Percentiles rank a stretch among this genome's conserved stretches.
These are phyloP conservation scores for Triplophysa rosa DNA, from an alignment of 2,113 vertebrate species.

Conservation along the genomic window DNA sequence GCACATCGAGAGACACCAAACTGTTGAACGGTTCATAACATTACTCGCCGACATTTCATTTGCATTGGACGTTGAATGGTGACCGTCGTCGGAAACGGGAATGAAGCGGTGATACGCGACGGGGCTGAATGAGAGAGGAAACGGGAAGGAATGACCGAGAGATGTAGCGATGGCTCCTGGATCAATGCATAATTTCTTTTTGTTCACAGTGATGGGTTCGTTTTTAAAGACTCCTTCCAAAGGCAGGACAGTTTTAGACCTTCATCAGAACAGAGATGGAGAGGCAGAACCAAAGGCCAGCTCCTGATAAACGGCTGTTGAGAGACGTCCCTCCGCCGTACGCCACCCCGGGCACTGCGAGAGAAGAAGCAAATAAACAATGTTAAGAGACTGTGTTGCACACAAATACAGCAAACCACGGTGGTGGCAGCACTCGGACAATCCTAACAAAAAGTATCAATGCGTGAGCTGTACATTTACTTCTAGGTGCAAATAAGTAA, in stretches of 20 bases:
- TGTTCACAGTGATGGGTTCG: slow-evolving; percentile 84
- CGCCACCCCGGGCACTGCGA: slow-evolving; percentile 75
- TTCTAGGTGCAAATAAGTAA: too few species aligned
- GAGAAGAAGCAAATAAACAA: background rate
- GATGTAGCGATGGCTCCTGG: slow-evolving; percentile 79
- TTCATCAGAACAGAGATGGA: slow-evolving; percentile 70
- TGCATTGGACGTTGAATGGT: slow-evolving; percentile 59
- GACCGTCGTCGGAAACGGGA: slow-evolving; percentile 51
- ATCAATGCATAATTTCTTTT: slow-evolving; percentile 78
- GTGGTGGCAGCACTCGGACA: too few species aligned
- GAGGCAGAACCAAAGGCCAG: slow-evolving; percentile 68
- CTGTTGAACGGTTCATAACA: background rate
- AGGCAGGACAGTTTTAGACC: slow-evolving; percentile 62
- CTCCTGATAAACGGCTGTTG: slow-evolving; percentile 59
- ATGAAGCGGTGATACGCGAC: slow-evolving; percentile 38
- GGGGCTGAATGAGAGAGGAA: slow-evolving; percentile 47
- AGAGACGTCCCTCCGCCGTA: slow-evolving; percentile 63
- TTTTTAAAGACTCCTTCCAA: slow-evolving; percentile 76
- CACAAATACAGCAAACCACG: too few species aligned
- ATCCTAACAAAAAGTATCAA: too few species aligned
- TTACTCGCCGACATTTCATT: slow-evolving; percentile 43
- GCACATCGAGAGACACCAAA: slow-evolving; percentile 36
- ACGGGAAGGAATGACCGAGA: slow-evolving; percentile 60
- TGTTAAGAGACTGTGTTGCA: too few species aligned
- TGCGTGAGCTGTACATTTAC: too few species aligned